Percentiles rank a stretch among this genome's conserved stretches.
These are phyloP conservation scores for Lerista edwardsae DNA, from an alignment of 2,797 vertebrate species.

Conservation along the genomic window DNA sequence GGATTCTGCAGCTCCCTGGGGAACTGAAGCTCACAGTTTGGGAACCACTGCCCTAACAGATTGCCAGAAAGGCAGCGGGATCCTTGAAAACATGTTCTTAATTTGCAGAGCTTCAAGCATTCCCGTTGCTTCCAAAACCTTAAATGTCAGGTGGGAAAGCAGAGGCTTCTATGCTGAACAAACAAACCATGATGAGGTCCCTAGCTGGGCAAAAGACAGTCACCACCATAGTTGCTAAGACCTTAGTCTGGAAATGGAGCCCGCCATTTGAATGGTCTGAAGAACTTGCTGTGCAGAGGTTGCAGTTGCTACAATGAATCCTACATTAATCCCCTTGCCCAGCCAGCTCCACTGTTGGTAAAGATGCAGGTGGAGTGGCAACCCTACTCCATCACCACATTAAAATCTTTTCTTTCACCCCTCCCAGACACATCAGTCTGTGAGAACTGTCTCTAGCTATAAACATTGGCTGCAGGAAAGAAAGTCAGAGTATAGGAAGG, in stretches of 20 bases:
- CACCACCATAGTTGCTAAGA: neutral
- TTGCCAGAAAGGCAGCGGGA: conserved; percentile 1
- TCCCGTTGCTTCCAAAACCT: neutral
- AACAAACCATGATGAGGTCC: neutral
- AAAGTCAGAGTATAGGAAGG: too few species aligned
- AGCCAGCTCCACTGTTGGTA: too few species aligned
- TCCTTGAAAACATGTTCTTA: neutral
- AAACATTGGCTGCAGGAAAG: neutral
- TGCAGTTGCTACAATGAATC: too few species aligned
- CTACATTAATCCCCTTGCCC: too few species aligned
- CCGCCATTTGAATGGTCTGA: too few species aligned
- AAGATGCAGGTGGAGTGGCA: too few species aligned
- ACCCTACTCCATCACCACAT: neutral
- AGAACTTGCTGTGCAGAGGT: too few species aligned
- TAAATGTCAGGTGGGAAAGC: neutral
- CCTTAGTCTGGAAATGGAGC: too few species aligned
- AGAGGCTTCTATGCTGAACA: neutral
- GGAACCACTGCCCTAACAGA: too few species aligned
- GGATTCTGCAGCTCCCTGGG: too few species aligned
- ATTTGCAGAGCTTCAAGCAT: neutral
- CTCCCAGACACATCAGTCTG: neutral
- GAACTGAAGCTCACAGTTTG: too few species aligned
- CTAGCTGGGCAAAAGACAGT: too few species aligned
- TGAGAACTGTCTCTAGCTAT: neutral
- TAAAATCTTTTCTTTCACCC: neutral